Percentiles rank a stretch among this genome's conserved stretches.
Conservation (phyloP, 1,140 invertebrate species). For the Apis dorsata region DNA sequence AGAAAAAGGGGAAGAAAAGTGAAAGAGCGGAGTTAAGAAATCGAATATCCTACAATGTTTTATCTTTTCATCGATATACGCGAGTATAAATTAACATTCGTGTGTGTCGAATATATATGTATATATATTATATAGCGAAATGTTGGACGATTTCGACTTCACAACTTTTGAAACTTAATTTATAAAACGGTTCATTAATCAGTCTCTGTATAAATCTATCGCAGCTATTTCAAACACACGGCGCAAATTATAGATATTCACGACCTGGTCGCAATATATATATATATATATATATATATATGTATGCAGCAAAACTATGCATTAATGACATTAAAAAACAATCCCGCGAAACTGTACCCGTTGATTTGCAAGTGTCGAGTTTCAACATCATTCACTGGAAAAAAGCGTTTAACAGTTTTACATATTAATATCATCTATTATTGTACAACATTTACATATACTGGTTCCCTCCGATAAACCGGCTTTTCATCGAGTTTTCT, state of each 20-base stretch:
- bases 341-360: background rate
- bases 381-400: background rate
- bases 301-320: background rate
- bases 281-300: no score
- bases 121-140: no score
- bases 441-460: background rate
- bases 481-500: background rate
- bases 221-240: background rate
- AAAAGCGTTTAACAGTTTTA: background rate
- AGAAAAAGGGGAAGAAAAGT: background rate
- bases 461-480: background rate
- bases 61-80: background rate
- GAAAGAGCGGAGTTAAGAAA: background rate
- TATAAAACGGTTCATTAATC: background rate
- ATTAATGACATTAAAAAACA: background rate
- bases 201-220: background rate
- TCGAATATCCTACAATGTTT: no score
- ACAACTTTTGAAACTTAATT: background rate
- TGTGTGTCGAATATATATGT: background rate
- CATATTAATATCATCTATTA: background rate
- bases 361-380: background rate
- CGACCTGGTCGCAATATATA: background rate
- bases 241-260: constrained; percentile 4
- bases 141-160: no score
- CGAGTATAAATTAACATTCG: background rate